Conservation (phyloP, 2,888 invertebrate genomes). For the Limnephilus marmoratus region DNA sequence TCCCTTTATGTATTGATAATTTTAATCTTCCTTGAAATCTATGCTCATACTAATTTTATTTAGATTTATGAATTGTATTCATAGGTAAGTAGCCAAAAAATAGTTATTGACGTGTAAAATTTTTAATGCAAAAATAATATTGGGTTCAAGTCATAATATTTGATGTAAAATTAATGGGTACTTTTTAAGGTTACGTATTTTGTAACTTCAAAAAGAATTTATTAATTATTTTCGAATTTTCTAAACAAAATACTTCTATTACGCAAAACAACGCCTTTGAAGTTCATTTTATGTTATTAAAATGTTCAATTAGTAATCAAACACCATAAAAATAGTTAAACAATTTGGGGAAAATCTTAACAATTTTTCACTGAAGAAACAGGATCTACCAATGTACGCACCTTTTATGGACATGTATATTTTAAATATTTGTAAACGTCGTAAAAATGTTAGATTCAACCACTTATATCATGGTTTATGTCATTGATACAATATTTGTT, state of each 20-base stretch:
- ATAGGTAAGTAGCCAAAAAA: conserved; percentile 22
- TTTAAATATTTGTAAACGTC: neutral
- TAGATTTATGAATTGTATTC: neutral
- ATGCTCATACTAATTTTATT: conserved; percentile 20
- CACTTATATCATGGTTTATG: neutral
- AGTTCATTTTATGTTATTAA: neutral
- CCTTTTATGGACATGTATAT: neutral
- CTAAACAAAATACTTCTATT: neutral
- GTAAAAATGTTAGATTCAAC: neutral
- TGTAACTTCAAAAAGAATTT: no score
- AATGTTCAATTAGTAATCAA: neutral
- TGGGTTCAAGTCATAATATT: neutral
- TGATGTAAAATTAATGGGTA: no score
- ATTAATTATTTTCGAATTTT: no score
- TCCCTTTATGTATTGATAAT: neutral
- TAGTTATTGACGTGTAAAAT: neutral
- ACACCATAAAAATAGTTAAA: neutral
- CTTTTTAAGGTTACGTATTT: no score
- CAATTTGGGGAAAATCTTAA: neutral
- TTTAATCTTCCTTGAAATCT: conserved; percentile 23
- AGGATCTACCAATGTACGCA: neutral
- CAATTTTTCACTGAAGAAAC: neutral
- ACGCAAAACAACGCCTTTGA: neutral
- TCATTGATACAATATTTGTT: neutral
- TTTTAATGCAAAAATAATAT: neutral